Evolutionary conservation across 2,888 invertebrate genomes (phyloP).

Genomic region (Timema podura): DNA sequence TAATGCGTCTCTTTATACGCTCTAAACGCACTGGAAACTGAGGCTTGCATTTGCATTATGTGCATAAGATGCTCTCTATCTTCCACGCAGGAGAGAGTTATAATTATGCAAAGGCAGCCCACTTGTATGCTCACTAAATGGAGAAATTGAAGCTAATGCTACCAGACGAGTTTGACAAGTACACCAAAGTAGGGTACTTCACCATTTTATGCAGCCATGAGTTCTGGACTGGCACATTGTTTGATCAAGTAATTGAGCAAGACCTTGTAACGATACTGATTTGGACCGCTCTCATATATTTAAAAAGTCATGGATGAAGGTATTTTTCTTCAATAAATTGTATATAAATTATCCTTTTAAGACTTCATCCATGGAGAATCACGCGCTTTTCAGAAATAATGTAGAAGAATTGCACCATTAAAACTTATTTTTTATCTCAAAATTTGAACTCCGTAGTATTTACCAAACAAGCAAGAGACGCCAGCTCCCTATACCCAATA

Average conservation of each 20-base stretch:
- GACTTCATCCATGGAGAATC: no score
- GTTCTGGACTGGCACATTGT: neutral
- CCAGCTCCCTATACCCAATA: no score
- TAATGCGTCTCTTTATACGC: slow-evolving; percentile 24
- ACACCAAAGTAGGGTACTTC: neutral
- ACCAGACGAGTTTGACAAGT: neutral
- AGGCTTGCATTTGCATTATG: slow-evolving; percentile 30
- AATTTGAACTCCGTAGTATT: no score
- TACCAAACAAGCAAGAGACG: no score
- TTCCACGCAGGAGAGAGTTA: slow-evolving; percentile 36
- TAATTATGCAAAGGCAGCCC: slow-evolving; percentile 23
- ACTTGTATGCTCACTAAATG: neutral
- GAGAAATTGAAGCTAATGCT: neutral
- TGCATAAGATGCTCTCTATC: slow-evolving; percentile 34
- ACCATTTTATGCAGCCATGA: neutral
- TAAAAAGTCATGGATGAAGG: no score
- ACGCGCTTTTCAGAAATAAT: no score
- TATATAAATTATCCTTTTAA: no score
- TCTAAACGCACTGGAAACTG: slow-evolving; percentile 32
- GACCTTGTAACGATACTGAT: no score
- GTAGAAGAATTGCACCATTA: no score
- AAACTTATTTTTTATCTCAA: no score
- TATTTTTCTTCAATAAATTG: no score
- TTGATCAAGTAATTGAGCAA: neutral
- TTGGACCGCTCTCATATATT: no score